Evolutionary conservation across 1,140 invertebrate genomes (phyloP), one percentile per base, ranked within the genome.

Genomic region (Lordiphosa mommai): DNA sequence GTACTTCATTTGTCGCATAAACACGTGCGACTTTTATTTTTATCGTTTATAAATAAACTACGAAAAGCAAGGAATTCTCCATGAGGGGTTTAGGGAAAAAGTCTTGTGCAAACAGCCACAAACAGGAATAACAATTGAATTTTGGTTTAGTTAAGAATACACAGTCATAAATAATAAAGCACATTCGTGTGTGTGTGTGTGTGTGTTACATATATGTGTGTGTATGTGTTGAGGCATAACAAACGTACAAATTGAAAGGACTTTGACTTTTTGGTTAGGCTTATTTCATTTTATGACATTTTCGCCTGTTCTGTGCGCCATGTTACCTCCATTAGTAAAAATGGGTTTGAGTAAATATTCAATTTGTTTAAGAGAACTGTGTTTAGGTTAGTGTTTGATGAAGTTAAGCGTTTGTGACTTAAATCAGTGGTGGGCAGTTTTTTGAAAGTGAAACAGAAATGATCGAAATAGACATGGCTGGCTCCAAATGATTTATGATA

Each of bases 61-160:
- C 47, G 30, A 32, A 29, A 66, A 57, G 17, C 8, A 52, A 44
- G 52, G 52, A 65, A 49, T 47, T 10, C 23, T 27, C 7, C 4
- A 34, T n/a, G 9, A 3, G 36, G 8, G 46, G n/a, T 32, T 43
- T 40, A 8, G 32, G 46, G 20, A 13, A 43, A 10, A 12, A 12
- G 7, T 23, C 3, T 7, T 13, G 10, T 59, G 36, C 46, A 57
- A 12, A 56, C 33, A 48, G 14, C 47, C 66, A 44, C 55, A 76
- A 82, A 76, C 59, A 48, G 51, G 72, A 82, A 80, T 57, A 84
- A 76, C 77, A 84, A 80, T 80, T 80, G 72, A 74, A 72, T 80
- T 80, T 80, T 53, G 57, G 53, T 61, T 76, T 55, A 82, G 57
- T 82, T 82, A 60, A 74, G 23, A 76, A 74, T 56, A 82, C 73